Evolutionary conservation across 1,140 invertebrate species (phyloP).

Genomic region (Tribolium castaneum): DNA sequence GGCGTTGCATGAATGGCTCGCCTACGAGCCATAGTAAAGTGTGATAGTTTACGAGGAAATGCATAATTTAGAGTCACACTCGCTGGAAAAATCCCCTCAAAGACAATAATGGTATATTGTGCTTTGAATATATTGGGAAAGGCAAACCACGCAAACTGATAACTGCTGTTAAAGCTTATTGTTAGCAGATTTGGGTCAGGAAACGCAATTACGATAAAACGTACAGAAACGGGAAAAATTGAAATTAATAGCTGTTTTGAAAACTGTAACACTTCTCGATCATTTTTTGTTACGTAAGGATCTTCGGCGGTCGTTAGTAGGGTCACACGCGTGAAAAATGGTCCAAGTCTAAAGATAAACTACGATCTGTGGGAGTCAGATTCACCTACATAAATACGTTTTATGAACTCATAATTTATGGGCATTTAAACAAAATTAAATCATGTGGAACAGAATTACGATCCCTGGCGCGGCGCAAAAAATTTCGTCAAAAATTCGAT

Average conservation of each 20-base stretch:
- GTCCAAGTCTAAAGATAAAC: constrained; percentile 13
- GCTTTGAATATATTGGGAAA: neutral
- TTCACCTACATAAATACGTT: constrained; percentile 30
- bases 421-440: constrained; percentile 3
- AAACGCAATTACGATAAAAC: neutral
- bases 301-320: neutral
- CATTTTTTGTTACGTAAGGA: neutral
- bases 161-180: neutral
- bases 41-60: constrained; percentile 14
- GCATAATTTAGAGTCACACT: neutral
- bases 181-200: neutral
- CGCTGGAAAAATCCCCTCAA: neutral
- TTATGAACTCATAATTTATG: constrained; percentile 7
- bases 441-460: neutral
- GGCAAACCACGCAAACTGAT: neutral
- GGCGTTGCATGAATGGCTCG: constrained; percentile 6
- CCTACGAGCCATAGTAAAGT: constrained; percentile 8
- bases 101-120: neutral
- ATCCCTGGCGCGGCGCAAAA: neutral
- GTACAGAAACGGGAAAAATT: neutral
- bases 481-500: too few relatives aligned
- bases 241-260: neutral
- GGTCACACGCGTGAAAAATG: constrained; percentile 25
- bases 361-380: neutral
- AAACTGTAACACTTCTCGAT: neutral